Conservation (phyloP, 2,797 vertebrate genomes). For the Psittacula echo region DNA sequence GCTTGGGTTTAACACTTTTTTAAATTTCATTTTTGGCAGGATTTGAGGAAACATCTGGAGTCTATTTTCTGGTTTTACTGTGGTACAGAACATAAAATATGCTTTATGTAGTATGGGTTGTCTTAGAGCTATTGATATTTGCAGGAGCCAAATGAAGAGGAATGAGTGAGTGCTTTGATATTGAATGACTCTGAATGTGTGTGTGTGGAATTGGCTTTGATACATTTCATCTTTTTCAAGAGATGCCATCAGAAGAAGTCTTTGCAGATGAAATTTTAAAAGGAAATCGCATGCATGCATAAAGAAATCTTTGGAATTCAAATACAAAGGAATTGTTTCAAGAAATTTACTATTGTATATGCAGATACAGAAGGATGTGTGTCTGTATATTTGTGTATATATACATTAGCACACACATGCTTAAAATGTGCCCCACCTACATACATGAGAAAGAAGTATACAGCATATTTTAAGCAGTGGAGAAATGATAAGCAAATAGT, state of each 20-base stretch:
- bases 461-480: background rate
- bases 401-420: rapidly evolving
- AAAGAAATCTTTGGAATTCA: background rate
- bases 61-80: slow-evolving; percentile 56
- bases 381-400: background rate
- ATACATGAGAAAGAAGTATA: background rate
- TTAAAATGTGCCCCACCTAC: background rate
- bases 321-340: background rate
- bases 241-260: background rate
- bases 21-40: slow-evolving; percentile 14
- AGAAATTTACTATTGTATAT: background rate
- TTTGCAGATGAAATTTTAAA: background rate
- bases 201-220: background rate
- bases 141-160: background rate
- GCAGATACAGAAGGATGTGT: background rate
- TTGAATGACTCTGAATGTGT: background rate
- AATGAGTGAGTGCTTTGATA: background rate
- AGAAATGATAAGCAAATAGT: background rate
- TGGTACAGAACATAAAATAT: background rate
- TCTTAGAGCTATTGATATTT: slow-evolving; percentile 15
- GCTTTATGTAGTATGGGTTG: background rate
- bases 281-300: background rate
- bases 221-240: background rate
- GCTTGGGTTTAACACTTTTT: slow-evolving; percentile 29
- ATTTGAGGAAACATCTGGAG: slow-evolving; percentile 59